These are phyloP conservation scores for Eleutherodactylus coqui DNA, from an alignment of 2,797 vertebrate species.

Conservation along the genomic window DNA sequence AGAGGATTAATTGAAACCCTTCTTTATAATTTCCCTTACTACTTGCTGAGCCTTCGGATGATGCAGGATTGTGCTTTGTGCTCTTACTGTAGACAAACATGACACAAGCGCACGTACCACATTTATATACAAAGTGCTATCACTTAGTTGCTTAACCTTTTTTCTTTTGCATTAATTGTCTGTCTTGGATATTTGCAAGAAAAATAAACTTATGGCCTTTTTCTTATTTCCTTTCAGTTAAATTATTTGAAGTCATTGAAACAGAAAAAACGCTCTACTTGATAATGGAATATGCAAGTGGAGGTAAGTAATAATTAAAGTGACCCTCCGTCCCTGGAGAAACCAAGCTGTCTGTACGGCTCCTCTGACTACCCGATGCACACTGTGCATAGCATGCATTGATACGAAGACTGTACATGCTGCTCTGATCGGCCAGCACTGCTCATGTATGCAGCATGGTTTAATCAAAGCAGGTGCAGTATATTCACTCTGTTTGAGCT, in stretches of 20 bases:
- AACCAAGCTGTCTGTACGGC: no score
- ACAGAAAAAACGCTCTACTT: constrained; percentile 98
- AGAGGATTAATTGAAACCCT: constrained; percentile 48
- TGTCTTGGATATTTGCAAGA: background rate
- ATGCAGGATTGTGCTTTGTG: constrained; percentile 13
- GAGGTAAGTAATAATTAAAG: constrained; percentile 94
- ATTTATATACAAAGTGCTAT: background rate
- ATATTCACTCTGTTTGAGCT: no score
- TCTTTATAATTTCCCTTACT: constrained; percentile 50
- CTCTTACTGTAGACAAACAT: background rate
- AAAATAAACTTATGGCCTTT: background rate
- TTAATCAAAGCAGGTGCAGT: no score
- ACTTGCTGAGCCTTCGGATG: constrained; percentile 21
- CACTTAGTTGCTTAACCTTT: background rate
- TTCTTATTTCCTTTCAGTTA: constrained; percentile 77
- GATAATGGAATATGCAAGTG: constrained; percentile 99
- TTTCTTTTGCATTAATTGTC: background rate
- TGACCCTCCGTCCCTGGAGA: no score
- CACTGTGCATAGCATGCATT: no score
- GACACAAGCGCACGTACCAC: background rate
- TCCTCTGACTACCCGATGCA: no score
- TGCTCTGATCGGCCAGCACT: no score
- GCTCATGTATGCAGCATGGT: no score
- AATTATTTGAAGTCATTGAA: constrained; percentile 98
- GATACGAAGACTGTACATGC: no score